Evolutionary conservation across 2,797 vertebrate genomes (phyloP).

Genomic region (Stomatorhinus walkeri): DNA sequence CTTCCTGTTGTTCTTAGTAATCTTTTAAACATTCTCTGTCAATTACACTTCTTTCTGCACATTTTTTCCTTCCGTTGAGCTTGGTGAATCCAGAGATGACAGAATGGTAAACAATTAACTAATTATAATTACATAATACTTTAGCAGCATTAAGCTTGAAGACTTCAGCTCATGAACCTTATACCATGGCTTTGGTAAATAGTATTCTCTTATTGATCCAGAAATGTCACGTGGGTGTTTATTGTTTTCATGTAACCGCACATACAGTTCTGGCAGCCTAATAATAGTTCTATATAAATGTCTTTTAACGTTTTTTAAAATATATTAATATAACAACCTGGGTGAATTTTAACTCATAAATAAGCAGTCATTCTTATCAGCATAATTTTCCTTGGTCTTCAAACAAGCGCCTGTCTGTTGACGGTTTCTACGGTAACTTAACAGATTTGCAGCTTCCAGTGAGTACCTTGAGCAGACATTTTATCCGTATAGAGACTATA

Average conservation of each 20-base stretch:
- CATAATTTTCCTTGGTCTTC: not conserved
- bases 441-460: not conserved
- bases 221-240: not conserved
- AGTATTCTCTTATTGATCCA: not conserved
- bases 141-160: not conserved
- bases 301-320: not conserved
- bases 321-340: not conserved
- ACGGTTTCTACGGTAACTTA: not conserved
- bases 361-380: not conserved
- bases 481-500: not conserved
- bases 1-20: not conserved
- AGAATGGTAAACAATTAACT: not conserved
- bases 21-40: constrained; percentile 1
- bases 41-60: not conserved
- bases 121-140: constrained; percentile 1
- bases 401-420: not conserved
- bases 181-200: not conserved
- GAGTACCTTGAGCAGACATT: not conserved
- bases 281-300: not conserved
- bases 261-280: not conserved
- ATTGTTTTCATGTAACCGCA: not conserved
- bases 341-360: not conserved
- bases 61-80: not conserved
- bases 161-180: not conserved
- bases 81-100: not conserved